phyloP scores from a whole-genome alignment of 2,888 invertebrate genomes.

The Pteria penguin region DNA sequence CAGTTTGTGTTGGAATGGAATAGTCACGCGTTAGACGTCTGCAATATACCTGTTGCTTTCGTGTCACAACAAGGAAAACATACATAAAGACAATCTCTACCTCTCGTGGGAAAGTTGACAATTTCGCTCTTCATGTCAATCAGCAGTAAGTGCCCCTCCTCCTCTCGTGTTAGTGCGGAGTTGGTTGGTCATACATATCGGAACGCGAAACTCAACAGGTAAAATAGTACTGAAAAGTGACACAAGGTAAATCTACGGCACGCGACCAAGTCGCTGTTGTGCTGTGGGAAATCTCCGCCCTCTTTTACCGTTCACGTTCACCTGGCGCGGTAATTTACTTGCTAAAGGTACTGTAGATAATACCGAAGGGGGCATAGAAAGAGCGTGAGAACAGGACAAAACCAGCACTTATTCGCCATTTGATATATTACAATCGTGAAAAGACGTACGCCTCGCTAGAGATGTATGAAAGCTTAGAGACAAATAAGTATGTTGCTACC shows the following conservation, averaged over 20 bases:
- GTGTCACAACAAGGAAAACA: conserved; percentile 4
- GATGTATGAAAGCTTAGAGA: conserved; percentile 30
- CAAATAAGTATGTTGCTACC: background rate
- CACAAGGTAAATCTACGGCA: conserved; percentile 37
- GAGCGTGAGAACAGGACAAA: conserved; percentile 41
- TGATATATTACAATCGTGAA: conserved; percentile 32
- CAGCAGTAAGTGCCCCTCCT: conserved; percentile 10
- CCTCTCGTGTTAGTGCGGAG: conserved; percentile 7
- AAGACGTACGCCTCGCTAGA: conserved; percentile 25
- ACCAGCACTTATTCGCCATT: conserved; percentile 32
- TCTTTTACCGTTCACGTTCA: conserved; percentile 12
- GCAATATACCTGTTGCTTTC: conserved; percentile 1
- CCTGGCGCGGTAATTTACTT: conserved; percentile 21
- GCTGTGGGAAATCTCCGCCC: conserved; percentile 60
- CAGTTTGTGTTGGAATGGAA: background rate
- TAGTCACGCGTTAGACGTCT: background rate
- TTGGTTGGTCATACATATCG: conserved; percentile 8
- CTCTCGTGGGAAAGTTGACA: conserved; percentile 35
- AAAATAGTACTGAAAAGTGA: background rate
- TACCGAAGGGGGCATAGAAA: conserved; percentile 24
- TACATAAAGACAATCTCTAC: conserved; percentile 17
- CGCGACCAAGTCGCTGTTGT: conserved; percentile 41
- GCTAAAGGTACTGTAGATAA: conserved; percentile 23
- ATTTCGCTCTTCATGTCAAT: conserved; percentile 8
- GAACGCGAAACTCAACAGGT: background rate